Percentiles rank a stretch among this genome's conserved stretches.
Evolutionary conservation across 1,140 invertebrate species (phyloP).

Genomic region (Harpegnathos saltator): DNA sequence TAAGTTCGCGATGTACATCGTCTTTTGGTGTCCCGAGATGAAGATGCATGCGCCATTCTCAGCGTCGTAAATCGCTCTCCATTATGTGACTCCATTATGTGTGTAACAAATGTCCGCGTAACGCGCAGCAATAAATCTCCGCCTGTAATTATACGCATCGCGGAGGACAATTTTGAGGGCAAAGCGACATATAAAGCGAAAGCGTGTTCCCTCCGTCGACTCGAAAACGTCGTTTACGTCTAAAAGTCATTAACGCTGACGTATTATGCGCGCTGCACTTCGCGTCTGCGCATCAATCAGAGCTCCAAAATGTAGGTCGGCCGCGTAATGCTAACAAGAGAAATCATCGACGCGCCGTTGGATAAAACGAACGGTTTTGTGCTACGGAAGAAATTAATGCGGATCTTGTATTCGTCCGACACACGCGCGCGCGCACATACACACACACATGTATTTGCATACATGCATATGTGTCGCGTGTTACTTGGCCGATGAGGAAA

Average conservation of each 20-base stretch:
- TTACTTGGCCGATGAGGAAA: conserved; percentile 5
- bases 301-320: conserved; percentile 37
- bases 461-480: too few relatives aligned
- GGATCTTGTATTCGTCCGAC: conserved; percentile 1
- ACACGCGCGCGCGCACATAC: too few relatives aligned
- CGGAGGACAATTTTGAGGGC: conserved; percentile 35
- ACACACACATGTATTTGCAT: too few relatives aligned
- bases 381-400: neutral
- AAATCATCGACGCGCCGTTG: conserved; percentile 22
- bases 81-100: conserved; percentile 58
- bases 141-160: conserved; percentile 46
- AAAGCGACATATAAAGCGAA: conserved; percentile 30
- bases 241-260: conserved; percentile 49
- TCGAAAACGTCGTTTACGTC: conserved; percentile 48
- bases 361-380: conserved; percentile 3
- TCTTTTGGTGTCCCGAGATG: conserved; percentile 27
- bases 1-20: conserved; percentile 48
- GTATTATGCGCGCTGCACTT: conserved; percentile 13
- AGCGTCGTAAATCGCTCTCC: conserved; percentile 45
- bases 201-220: neutral
- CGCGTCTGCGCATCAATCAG: conserved; percentile 22
- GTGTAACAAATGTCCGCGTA: conserved; percentile 53
- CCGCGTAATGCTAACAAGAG: conserved; percentile 7
- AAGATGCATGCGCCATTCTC: conserved; percentile 33
- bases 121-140: conserved; percentile 47